phyloP scores from a whole-genome alignment of 2,888 invertebrate species.

The Neoascia interrupta region DNA sequence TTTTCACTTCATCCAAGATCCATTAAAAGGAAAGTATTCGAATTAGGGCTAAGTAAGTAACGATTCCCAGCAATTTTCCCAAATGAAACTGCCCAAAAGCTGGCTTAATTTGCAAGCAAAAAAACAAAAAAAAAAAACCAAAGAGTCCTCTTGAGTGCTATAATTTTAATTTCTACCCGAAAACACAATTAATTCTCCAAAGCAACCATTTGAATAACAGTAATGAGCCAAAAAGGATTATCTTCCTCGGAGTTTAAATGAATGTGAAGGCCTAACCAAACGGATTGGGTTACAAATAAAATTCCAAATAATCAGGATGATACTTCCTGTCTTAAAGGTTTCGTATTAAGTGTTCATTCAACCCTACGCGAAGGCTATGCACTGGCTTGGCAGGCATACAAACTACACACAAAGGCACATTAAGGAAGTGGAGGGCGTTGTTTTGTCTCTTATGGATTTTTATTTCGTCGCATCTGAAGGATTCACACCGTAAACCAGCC shows the following conservation, averaged over 20 bases:
- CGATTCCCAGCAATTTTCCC: too few species aligned
- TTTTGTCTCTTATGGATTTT: constrained; percentile 4
- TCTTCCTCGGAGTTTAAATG: constrained; percentile 26
- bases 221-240: constrained; percentile 43
- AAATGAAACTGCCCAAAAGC: constrained; percentile 24
- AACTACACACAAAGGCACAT: neutral
- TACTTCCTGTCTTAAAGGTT: constrained; percentile 56
- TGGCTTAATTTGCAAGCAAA: too few species aligned
- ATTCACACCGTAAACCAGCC: neutral
- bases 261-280: constrained; percentile 30
- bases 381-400: too few species aligned
- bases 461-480: neutral
- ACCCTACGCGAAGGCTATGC: constrained; percentile 31
- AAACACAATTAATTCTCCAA: constrained; percentile 25
- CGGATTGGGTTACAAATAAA: constrained; percentile 49
- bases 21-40: constrained; percentile 37
- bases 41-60: constrained; percentile 16
- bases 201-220: constrained; percentile 21
- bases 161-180: too few species aligned
- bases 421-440: constrained; percentile 43
- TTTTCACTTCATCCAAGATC: constrained; percentile 19
- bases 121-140: too few species aligned
- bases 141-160: too few species aligned
- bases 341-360: constrained; percentile 54
- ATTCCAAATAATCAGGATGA: constrained; percentile 54